These are phyloP conservation scores for Craseonycteris thonglongyai DNA, from an alignment of 2,113 vertebrate species.

Conservation along the genomic window DNA sequence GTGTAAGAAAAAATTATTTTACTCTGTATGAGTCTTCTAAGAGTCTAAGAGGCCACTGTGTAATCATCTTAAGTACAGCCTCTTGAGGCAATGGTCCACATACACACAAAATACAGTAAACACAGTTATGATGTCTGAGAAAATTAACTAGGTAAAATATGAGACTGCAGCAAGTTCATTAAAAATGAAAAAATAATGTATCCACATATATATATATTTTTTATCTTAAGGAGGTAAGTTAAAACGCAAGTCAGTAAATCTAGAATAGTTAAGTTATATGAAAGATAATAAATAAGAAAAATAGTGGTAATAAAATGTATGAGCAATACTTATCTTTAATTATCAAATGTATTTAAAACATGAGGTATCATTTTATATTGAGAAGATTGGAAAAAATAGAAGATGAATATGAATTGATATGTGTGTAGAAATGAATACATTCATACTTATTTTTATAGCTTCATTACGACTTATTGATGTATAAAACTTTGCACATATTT, in stretches of 20 bases:
- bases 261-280: not conserved
- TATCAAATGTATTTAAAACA: not conserved
- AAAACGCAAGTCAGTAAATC: not conserved
- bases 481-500: constrained; percentile 23
- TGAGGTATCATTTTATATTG: not conserved
- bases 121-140: not conserved
- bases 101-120: not conserved
- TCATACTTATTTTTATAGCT: not conserved
- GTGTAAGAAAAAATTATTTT: constrained; percentile 20
- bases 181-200: not conserved
- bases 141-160: constrained; percentile 1
- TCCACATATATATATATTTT: not conserved
- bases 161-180: not conserved
- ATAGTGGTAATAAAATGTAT: not conserved
- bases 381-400: not conserved
- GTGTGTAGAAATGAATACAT: not conserved
- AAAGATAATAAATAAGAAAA: not conserved
- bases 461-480: not conserved
- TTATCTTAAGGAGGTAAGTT: not conserved
- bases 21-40: constrained; percentile 1
- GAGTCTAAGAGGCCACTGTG: not conserved
- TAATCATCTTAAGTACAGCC: not conserved
- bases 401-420: not conserved
- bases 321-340: not conserved
- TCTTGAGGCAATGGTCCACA: not conserved